Evolutionary conservation across 2,113 vertebrate genomes (phyloP), one percentile per base, ranked within the genome.

Genomic region (Dipodomys spectabilis): DNA sequence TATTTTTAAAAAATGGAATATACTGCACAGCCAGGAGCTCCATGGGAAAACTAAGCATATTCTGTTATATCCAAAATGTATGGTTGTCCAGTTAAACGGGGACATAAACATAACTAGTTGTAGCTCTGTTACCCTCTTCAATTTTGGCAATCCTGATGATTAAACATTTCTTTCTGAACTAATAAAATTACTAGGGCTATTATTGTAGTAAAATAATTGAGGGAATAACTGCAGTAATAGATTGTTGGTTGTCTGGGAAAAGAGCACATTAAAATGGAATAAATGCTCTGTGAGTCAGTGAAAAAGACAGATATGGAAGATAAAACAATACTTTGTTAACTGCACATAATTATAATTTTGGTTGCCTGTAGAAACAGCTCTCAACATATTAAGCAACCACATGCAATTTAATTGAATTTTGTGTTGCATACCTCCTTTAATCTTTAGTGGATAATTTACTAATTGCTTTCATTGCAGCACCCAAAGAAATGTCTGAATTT

Each of bases 401-500:
- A 88, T 74, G 45, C 69, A 89, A 92, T 97, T 94, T 94, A 96
- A 97, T 49, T 97, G 92, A 96, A 84, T 95, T 97, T 95, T 86
- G 65, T 72, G 95, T 92, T 95, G 53, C 68, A 92, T 5, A 75
- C 71, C 39, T 97, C 78, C 60, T 96, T 94, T 95, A 95, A 95
- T 96, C 90, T 93, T 91, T 92, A 49, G 94, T 32, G 64, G n/a
- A 77, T 96, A 97, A 97, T 96, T 97, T 97, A 97, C 45, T 88
- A 73, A 91, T 96, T 95, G 73, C 75, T 96, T 96, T n/a, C 85
- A 80, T 53, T 49, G 28, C 18, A 77, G 77, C 53, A 97, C 78
- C 74, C 88, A 95, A 97, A 96, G 85, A 97, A 94, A 97, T 32
- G 90, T 80, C 81, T 94, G 57, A 3, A 65, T 91, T 96, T 95